Evolutionary conservation across 2,888 invertebrate genomes (phyloP), one percentile per base, ranked within the genome.

Genomic region (Corythucha ciliata): DNA sequence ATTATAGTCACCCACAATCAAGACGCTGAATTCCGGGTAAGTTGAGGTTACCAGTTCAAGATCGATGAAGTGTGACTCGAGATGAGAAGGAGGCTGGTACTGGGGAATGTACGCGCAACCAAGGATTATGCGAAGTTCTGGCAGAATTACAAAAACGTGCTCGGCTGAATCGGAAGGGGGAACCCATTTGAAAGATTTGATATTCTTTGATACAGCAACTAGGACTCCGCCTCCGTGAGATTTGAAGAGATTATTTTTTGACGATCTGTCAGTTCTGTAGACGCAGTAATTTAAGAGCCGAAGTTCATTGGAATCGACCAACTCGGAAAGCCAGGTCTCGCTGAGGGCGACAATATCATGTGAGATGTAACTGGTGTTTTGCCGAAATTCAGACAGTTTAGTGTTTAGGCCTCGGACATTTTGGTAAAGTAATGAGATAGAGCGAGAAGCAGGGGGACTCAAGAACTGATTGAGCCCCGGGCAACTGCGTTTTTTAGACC

Each of bases 161-260:
- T 45, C 45, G 3, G 7, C 32, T 7, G 22, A 16, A 32, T 45
- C 45, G 21, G 29, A 14, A n/a, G n/a, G n/a, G 12, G 29, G 12
- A 10, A 10, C 20, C 45, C 27, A 32, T 32, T 12, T 10, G 20
- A 18, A 18, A 2, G 44, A 45, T 2, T 33, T 29, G 6, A 45
- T 20, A 10, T 33, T 12, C 8, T 32, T 32, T 12, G 20, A 16
- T 2, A 45, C 32, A 10, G 16, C 12, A 26, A 45, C 4, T 4
- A 45, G 27, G n/a, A 45, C 45, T 2, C 45, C 45, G 20, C 45
- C 45, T 3, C 45, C 44, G 24, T 6, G 12, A 18, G 41, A 41
- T 27, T 41, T 41, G 41, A 41, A 2, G 10, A 3, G 2, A 26
- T 41, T 41, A 14, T 41, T 41, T 10, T 14, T 22, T 3, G 14